Evolutionary conservation across 2,797 vertebrate species (phyloP).

Genomic region (Phataginus tricuspis): DNA sequence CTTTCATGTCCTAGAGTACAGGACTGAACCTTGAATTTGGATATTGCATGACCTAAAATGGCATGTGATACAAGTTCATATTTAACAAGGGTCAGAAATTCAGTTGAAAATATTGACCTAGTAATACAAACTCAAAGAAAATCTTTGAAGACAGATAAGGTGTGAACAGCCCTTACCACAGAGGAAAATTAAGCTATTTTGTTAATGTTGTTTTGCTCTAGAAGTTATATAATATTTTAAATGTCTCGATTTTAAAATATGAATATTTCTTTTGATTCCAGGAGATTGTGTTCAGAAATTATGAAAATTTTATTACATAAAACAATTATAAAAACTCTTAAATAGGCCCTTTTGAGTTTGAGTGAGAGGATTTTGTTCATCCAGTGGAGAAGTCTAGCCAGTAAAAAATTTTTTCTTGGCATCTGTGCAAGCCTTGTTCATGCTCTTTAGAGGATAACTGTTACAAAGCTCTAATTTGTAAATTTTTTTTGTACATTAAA

Average conservation of each 20-base stretch:
- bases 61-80: not conserved
- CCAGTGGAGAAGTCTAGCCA: not conserved
- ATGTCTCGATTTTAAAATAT: constrained; percentile 32
- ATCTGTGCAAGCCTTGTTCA: not conserved
- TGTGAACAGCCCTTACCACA: constrained; percentile 8
- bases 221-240: constrained; percentile 38
- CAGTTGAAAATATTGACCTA: constrained; percentile 43
- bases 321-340: not conserved
- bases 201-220: constrained; percentile 47
- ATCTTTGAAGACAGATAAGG: not conserved
- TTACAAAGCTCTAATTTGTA: not conserved
- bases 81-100: constrained; percentile 42
- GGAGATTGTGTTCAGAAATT: constrained; percentile 43
- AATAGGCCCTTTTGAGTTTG: not conserved
- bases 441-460: not conserved
- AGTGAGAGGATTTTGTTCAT: not conserved
- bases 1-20: not conserved
- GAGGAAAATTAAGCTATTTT: constrained; percentile 42
- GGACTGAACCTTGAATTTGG: constrained; percentile 12
- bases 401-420: constrained; percentile 11
- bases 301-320: constrained; percentile 17
- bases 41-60: not conserved
- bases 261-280: not conserved
- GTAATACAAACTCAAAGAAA: not conserved
- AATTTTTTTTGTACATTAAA: not conserved